Evolutionary conservation across 2,888 invertebrate genomes (phyloP), one percentile per base, ranked within the genome.

Genomic region (Busseola fusca): DNA sequence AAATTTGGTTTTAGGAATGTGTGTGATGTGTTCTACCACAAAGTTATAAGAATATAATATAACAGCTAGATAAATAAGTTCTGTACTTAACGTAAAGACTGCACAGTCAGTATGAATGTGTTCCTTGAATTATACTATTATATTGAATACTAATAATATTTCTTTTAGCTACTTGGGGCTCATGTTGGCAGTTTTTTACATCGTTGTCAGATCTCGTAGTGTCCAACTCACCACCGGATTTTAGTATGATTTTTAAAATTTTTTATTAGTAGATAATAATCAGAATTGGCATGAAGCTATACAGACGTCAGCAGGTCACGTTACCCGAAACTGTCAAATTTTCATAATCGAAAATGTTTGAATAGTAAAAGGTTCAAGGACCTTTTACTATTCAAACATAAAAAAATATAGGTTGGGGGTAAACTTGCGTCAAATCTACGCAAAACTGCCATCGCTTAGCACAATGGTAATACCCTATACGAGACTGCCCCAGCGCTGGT

Each of bases 121-220:
- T 52, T 27, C n/a, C 25, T 50, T 37, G 18, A 34, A 34, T 34
- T 3, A 34, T 34, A 34, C 7, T 34, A 34, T 34, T n/a, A 34
- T 34, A 34, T 34, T 34, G 34, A 34, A 4, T 34, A 34, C 2
- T 34, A 34, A 34, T 34, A 34, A 4, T 45, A 16, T 58, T 54
- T 79, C 18, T 79, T 80, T 1, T 69, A 79, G 79, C 25, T 54
- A 50, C 69, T 45, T 52, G 66, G 16, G 65, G 56, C 0, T 57
- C 76, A 34, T 80, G 76, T 69, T 79, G 79, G 79, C 79, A 79
- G 40, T 79, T n/a, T 57, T 79, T 80, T 48, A 45, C 76, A 1
- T 1, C 69, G 1, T 0, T 79, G 21, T 0, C 5, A 4, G 64
- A 76, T 3, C 3, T 70, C 0, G 6, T 0, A 16, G 7, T 75